These are phyloP conservation scores for Drosophila funebris DNA, from an alignment of 1,140 invertebrate genomes.

Conservation along the genomic window DNA sequence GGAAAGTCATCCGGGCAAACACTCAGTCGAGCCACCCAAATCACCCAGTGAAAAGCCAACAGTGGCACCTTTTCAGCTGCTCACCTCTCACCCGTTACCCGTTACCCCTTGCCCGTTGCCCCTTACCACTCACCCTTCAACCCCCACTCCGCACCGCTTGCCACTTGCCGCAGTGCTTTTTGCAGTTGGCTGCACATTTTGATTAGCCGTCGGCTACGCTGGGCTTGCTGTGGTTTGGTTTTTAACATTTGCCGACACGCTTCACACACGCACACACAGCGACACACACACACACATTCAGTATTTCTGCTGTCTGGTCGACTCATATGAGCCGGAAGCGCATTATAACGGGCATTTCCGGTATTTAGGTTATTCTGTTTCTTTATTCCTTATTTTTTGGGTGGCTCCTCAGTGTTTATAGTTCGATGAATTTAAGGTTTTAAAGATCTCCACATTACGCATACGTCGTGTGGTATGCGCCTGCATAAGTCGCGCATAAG, in stretches of 20 bases:
- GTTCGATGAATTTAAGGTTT: slow-evolving; percentile 51
- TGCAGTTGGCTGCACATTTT: slow-evolving; percentile 75
- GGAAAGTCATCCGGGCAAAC: not conserved
- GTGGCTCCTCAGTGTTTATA: slow-evolving; percentile 45
- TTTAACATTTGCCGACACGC: slow-evolving; percentile 57
- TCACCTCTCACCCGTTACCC: not conserved
- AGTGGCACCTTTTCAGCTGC: slow-evolving; percentile 26
- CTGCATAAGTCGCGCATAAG: slow-evolving; percentile 29
- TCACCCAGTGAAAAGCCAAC: not conserved
- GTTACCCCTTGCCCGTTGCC: no score
- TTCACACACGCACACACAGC: slow-evolving; percentile 21
- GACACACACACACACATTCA: not conserved
- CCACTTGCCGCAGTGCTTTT: slow-evolving; percentile 30
- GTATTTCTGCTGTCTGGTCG: slow-evolving; percentile 46
- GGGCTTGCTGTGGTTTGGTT: slow-evolving; percentile 50
- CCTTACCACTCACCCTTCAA: not conserved
- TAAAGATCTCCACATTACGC: slow-evolving; percentile 25
- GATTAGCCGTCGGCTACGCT: slow-evolving; percentile 63
- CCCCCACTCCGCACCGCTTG: no score
- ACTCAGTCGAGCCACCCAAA: not conserved
- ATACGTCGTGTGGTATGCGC: slow-evolving; percentile 24
- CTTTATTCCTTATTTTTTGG: not conserved
- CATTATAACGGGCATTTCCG: slow-evolving; percentile 78
- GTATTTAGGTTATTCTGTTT: slow-evolving; percentile 64
- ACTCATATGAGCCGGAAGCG: slow-evolving; percentile 74